Conservation (phyloP, 2,888 invertebrate species). For the Cheilosia soror region DNA sequence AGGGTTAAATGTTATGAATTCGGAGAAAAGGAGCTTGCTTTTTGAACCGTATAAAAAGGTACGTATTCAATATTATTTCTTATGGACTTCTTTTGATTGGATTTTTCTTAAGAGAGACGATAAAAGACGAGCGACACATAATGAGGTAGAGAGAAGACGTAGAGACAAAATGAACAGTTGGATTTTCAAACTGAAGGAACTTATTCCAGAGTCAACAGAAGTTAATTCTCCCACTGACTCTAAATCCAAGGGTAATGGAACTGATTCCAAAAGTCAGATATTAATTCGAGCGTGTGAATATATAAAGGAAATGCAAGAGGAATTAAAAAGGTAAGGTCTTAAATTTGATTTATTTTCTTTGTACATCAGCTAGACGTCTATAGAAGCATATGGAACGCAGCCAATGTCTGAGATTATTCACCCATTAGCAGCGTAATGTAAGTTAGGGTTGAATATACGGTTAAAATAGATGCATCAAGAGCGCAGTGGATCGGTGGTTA, state of each 20-base stretch:
- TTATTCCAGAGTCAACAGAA: slow-evolving; percentile 85
- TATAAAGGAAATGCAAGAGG: slow-evolving; percentile 92
- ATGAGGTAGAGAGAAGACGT: slow-evolving; percentile 96
- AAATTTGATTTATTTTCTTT: no score
- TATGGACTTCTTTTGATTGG: neutral
- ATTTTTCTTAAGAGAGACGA: slow-evolving; percentile 89
- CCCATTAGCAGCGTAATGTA: no score
- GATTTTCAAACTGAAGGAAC: slow-evolving; percentile 96
- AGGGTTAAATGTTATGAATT: neutral
- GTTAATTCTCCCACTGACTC: slow-evolving; percentile 35
- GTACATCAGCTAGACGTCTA: no score
- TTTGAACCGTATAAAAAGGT: slow-evolving; percentile 39
- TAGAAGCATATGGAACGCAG: no score
- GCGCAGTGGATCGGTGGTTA: no score
- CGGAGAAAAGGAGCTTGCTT: neutral
- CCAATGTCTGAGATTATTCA: no score
- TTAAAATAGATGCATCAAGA: no score
- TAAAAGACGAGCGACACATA: slow-evolving; percentile 95
- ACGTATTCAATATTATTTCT: neutral
- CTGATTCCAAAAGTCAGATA: slow-evolving; percentile 96
- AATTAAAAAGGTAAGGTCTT: slow-evolving; percentile 87
- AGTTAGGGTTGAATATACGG: no score
- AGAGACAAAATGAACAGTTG: slow-evolving; percentile 98
- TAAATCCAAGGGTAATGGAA: slow-evolving; percentile 82
- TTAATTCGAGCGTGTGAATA: slow-evolving; percentile 98